phyloP scores from a whole-genome alignment of 2,888 invertebrate genomes.

The Cybosia mesomella region DNA sequence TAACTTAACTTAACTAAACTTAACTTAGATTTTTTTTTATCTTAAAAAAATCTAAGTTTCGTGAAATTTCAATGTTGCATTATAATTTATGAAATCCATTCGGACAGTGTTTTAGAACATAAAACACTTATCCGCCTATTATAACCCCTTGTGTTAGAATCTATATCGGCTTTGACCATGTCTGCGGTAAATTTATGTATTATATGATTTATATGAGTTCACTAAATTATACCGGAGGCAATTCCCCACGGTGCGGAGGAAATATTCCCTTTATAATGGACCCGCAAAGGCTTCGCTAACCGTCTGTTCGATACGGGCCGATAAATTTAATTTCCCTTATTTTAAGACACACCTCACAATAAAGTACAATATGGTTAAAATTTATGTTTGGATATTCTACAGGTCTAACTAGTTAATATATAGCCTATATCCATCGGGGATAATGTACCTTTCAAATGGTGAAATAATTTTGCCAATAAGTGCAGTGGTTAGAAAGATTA shows the following conservation, averaged over 20 bases:
- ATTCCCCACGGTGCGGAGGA: slow-evolving; percentile 52
- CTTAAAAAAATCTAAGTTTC: no score
- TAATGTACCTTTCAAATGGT: no score
- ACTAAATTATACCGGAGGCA: slow-evolving; percentile 55
- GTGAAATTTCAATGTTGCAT: not conserved
- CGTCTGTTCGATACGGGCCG: slow-evolving; percentile 49
- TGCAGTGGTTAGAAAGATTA: no score
- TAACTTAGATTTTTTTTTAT: no score
- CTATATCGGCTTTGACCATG: slow-evolving; percentile 43
- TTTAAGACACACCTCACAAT: not conserved
- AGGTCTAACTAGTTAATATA: no score
- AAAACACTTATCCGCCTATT: slow-evolving; percentile 47
- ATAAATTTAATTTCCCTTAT: slow-evolving; percentile 46
- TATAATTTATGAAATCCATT: slow-evolving; percentile 4
- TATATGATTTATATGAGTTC: slow-evolving; percentile 56
- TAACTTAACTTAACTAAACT: no score
- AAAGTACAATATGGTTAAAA: not conserved
- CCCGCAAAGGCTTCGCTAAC: slow-evolving; percentile 43
- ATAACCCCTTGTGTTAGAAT: slow-evolving; percentile 32
- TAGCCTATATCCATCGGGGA: no score
- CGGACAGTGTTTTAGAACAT: slow-evolving; percentile 26
- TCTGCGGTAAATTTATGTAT: slow-evolving; percentile 48
- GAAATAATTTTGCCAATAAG: no score
- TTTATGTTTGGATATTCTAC: not conserved
- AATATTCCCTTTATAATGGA: slow-evolving; percentile 59